Base-by-base conservation (phyloP, 2,888 invertebrate species). In the Sinotaia quadrata region DNA sequence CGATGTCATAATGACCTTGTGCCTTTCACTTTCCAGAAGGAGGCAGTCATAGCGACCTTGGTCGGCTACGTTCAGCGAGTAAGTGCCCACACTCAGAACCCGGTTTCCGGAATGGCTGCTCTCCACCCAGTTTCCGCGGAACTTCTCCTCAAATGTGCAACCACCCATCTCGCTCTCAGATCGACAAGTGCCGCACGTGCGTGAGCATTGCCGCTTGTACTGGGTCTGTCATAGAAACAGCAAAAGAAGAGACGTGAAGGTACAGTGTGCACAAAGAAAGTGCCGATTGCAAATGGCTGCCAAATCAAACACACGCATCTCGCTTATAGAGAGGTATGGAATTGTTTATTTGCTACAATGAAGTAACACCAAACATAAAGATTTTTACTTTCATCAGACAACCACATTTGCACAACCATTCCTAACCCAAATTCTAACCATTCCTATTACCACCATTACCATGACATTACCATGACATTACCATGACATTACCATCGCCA, bases 141-240 rank as follows among this genome's bases (percentile, higher is more conserved):
- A 70, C 41, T 71, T 56, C 68, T 79, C 81, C 10, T 79, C 79
- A 56, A 84, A 83, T 0, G 77, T 59, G 57, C 82, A 82, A 1
- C 71, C 58, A 4, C 74, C 73, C 4, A 75, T 72, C 31, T 81
- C 81, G 10, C 72, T 72, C 33, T 77, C 76, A 37, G 61, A 62
- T 37, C 57, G 33, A 58, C 75, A 75, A 21, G 47, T 31, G 24
- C 47, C 58, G 52, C 75, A 74, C 7, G 75, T 72, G 41, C 68
- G 72, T 4, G 73, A 68, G 29, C 75, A 75, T 41, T 74, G 67
- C 2, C 68, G 65, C 37, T 34, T 44, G 15, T 51, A 68, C 33
- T 41, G 44, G 2, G 31, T 65, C 65, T 65, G 54, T 29, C 24
- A 41, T 15, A 18, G 18, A 41, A 10, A 41, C 18, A 10, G 18